phyloP scores from a whole-genome alignment of 2,113 vertebrate genomes.

The Caranx ignobilis region DNA sequence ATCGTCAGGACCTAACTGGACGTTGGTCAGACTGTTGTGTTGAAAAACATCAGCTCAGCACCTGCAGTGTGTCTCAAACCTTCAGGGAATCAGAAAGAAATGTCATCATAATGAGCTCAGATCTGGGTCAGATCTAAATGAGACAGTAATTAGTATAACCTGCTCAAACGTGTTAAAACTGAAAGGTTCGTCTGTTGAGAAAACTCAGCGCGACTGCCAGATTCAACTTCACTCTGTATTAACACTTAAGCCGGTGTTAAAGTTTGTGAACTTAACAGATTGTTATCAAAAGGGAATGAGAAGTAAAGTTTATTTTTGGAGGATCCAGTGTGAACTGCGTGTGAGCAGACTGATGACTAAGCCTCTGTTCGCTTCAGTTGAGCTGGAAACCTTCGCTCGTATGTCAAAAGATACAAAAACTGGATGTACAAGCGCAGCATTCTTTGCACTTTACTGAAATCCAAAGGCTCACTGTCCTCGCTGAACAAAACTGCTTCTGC shows the following conservation, averaged over 20 bases:
- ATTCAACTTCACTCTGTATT: conserved; percentile 5
- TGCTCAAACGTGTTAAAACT: conserved; percentile 22
- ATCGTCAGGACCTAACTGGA: conserved; percentile 9
- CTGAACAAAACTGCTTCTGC: conserved; percentile 10
- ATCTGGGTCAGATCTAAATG: conserved; percentile 7
- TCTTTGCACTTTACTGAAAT: conserved; percentile 32
- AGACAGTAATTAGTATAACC: conserved; percentile 11
- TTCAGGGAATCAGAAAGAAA: background rate
- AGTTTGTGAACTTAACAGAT: conserved; percentile 18
- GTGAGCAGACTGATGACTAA: background rate
- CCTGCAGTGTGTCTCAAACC: conserved; percentile 1
- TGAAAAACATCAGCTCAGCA: conserved; percentile 18
- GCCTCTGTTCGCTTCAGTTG: background rate
- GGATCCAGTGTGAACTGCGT: background rate
- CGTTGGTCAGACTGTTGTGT: conserved; percentile 27
- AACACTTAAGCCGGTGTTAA: conserved; percentile 26
- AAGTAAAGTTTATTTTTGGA: conserved; percentile 19
- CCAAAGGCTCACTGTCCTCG: conserved; percentile 22
- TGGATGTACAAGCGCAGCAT: background rate
- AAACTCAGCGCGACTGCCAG: background rate
- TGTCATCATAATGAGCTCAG: background rate
- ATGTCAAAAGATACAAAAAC: background rate
- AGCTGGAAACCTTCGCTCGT: background rate
- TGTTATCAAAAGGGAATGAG: conserved; percentile 30
- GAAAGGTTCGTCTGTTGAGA: conserved; percentile 14